Evolutionary conservation across 1,140 invertebrate genomes (phyloP).

Genomic region (Aphelenchoides fujianensis): DNA sequence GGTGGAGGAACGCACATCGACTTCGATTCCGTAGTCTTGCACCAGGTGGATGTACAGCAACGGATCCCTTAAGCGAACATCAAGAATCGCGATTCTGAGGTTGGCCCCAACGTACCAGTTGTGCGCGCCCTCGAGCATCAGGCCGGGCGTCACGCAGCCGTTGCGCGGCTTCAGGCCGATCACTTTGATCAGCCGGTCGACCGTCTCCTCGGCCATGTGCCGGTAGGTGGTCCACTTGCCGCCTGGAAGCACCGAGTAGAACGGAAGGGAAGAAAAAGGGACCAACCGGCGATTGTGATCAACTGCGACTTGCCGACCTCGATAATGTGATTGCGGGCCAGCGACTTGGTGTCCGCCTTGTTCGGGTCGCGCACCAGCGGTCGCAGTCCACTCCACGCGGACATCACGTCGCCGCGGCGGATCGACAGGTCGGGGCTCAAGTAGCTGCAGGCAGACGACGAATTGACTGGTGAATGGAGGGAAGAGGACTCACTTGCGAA

Average conservation of each 20-base stretch:
- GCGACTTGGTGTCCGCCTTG: constrained; percentile 80
- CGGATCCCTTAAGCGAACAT: too few relatives aligned
- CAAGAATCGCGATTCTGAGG: too few relatives aligned
- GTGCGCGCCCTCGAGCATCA: constrained; percentile 89
- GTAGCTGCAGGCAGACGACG: too few relatives aligned
- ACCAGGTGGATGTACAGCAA: constrained; percentile 96
- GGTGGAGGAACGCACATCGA: constrained; percentile 67
- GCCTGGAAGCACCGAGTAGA: too few relatives aligned
- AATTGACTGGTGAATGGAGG: too few relatives aligned
- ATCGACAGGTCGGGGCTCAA: constrained; percentile 93
- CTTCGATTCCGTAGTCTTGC: constrained; percentile 73
- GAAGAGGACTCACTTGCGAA: too few relatives aligned
- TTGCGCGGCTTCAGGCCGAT: constrained; percentile 44
- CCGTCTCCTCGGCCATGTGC: constrained; percentile 91
- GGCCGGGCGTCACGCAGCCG: constrained; percentile 70
- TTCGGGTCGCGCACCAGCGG: constrained; percentile 95
- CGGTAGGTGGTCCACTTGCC: constrained; percentile 99
- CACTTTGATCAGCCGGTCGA: constrained; percentile 83
- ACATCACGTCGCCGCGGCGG: constrained; percentile 89
- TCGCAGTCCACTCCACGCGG: constrained; percentile 95
- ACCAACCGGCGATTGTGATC: constrained; percentile 94
- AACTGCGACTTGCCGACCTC: constrained; percentile 79
- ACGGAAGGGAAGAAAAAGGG: too few relatives aligned
- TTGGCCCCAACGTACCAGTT: too few relatives aligned
- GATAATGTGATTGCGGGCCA: constrained; percentile 97